Evolutionary conservation across 2,888 invertebrate genomes (phyloP).

Genomic region (Platycnemis pennipes): DNA sequence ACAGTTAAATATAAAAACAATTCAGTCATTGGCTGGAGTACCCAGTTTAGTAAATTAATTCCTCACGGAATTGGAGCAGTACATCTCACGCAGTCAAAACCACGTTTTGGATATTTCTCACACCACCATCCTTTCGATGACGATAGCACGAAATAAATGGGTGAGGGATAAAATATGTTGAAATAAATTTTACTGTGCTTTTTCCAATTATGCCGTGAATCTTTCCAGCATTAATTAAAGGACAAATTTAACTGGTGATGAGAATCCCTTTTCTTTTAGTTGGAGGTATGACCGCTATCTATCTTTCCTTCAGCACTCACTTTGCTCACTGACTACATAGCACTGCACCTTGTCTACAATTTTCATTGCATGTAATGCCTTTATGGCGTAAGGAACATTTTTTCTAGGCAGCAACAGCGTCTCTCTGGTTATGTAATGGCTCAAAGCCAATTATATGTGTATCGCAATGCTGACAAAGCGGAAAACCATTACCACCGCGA

Average conservation of each 20-base stretch:
- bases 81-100: too few relatives aligned
- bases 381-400: background rate
- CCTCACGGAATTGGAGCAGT: too few relatives aligned
- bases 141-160: too few relatives aligned
- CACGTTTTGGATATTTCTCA: too few relatives aligned
- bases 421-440: conserved; percentile 34
- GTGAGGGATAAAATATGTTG: too few relatives aligned
- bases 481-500: conserved; percentile 49
- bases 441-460: background rate
- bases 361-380: background rate
- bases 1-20: too few relatives aligned
- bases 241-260: background rate
- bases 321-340: background rate
- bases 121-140: too few relatives aligned
- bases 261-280: background rate
- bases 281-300: background rate
- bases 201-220: too few relatives aligned
- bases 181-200: too few relatives aligned
- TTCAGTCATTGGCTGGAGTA: too few relatives aligned
- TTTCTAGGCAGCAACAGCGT: background rate
- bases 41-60: too few relatives aligned
- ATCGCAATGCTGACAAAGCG: conserved; percentile 45
- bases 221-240: too few relatives aligned
- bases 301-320: background rate
- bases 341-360: background rate